Base-by-base conservation (phyloP, 1,140 invertebrate genomes). In the Conopomorpha cramerella region DNA sequence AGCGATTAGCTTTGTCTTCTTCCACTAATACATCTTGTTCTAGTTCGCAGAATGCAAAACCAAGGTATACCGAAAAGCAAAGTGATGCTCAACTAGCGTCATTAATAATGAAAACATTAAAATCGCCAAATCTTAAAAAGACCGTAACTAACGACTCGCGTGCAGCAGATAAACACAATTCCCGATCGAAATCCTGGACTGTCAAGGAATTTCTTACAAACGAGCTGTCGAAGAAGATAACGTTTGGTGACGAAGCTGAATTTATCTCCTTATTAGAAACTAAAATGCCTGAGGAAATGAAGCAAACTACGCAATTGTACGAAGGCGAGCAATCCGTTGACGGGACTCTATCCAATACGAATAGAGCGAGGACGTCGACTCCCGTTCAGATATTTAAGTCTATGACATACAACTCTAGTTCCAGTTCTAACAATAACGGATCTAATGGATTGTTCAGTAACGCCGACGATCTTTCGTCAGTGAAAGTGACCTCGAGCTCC, bases 1-100 rank as follows among this genome's bases (percentile, higher is more conserved):
- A 86, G 49, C 78, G 83, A 1, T 74, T 83, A 37, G 84, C 83
- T 17, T 52, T 86, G 11, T 82, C 82, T 8, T 68, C 85, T 6
- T 82, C 82, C 2, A 85, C 84, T 0, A 85, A 82, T 18, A 83
- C 84, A 0, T 76, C 74, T 7, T 77, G 76, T 42, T 59, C 71
- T 4, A 77, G 71, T 49, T 36, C 57, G 41, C 45, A 59, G 3
- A 51, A 72, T 34, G 55, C 58, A 35, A 64, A 66, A 55, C 42
- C 58, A 25, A 70, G 62, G 56, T 57, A 41, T 36, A 45, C 53
- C 34, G 49, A 37, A 15, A 48, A 58, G 43, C 51, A 57, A 33
- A 25, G 10, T 30, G n/a, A n/a, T n/a, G n/a, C n/a, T n/a, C n/a
- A n/a, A n/a, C n/a, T n/a, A n/a, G n/a, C n/a, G n/a, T n/a, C n/a